These are phyloP conservation scores for Apodemia mormo DNA, from an alignment of 2,888 invertebrate species.

Conservation along the genomic window DNA sequence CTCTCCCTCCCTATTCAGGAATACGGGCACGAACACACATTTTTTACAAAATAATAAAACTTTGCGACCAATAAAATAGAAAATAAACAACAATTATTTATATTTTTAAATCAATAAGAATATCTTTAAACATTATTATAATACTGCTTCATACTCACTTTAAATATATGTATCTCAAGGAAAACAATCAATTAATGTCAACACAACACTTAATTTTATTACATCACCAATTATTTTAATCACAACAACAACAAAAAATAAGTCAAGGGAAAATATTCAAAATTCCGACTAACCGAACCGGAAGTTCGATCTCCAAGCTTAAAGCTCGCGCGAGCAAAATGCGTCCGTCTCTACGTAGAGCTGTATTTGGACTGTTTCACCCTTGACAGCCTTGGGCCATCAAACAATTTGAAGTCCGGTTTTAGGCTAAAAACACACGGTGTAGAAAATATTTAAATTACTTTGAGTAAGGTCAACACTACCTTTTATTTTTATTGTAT, in stretches of 20 bases:
- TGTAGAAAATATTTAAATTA: too few relatives aligned
- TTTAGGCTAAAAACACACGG: neutral
- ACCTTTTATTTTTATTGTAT: too few relatives aligned
- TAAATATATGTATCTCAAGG: neutral
- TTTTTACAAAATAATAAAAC: too few relatives aligned
- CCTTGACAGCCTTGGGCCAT: conserved; percentile 3
- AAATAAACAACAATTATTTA: too few relatives aligned
- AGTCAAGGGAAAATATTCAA: neutral
- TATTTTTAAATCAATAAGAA: too few relatives aligned
- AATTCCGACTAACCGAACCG: neutral
- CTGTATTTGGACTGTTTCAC: conserved; percentile 7
- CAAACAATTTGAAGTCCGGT: conserved; percentile 13
- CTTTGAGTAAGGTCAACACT: too few relatives aligned
- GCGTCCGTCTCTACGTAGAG: conserved; percentile 5
- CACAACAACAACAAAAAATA: neutral
- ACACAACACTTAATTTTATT: neutral
- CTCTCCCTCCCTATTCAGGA: too few relatives aligned
- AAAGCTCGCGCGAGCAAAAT: conserved; percentile 2
- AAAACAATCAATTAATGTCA: neutral
- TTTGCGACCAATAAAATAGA: too few relatives aligned
- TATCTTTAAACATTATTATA: too few relatives aligned
- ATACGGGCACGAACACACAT: too few relatives aligned
- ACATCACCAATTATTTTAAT: neutral
- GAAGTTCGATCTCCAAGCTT: conserved; percentile 4
- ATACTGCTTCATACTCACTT: neutral